Evolutionary conservation across 2,113 vertebrate species (phyloP).

Genomic region (Dinomys branickii): DNA sequence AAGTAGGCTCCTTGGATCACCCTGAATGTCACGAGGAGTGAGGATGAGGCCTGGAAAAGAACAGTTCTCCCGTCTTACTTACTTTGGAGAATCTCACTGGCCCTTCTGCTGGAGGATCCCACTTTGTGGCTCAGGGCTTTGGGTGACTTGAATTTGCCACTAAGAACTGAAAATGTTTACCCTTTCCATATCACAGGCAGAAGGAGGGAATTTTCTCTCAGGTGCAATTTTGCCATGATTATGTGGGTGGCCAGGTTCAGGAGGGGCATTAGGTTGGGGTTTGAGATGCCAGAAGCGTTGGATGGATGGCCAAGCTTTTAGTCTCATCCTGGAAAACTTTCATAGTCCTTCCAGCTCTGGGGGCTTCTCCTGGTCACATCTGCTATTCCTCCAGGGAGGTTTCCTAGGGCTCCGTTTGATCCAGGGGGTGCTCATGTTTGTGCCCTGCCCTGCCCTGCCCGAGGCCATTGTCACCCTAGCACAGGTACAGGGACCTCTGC

Average conservation of each 20-base stretch:
- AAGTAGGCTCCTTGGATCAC: not conserved
- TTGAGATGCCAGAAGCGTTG: not conserved
- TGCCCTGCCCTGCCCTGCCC: too few relatives aligned
- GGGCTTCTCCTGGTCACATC: not conserved
- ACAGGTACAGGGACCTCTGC: too few relatives aligned
- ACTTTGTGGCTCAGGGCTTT: not conserved
- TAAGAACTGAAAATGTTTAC: not conserved
- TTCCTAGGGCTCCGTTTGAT: not conserved
- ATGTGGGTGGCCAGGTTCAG: fast-evolving
- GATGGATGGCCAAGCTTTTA: not conserved
- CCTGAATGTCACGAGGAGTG: not conserved
- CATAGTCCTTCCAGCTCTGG: not conserved
- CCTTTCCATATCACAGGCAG: not conserved
- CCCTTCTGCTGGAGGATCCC: not conserved
- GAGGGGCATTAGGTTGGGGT: not conserved
- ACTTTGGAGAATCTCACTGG: not conserved
- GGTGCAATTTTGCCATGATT: fast-evolving
- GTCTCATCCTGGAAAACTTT: not conserved
- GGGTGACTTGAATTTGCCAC: not conserved
- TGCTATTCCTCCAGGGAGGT: not conserved
- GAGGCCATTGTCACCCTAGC: not conserved
- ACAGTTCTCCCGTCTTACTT: not conserved
- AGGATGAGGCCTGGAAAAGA: not conserved
- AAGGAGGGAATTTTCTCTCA: not conserved
- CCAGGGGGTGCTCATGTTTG: not conserved